Evolutionary conservation across 2,888 invertebrate species (phyloP).

Genomic region (Euclidia mi): DNA sequence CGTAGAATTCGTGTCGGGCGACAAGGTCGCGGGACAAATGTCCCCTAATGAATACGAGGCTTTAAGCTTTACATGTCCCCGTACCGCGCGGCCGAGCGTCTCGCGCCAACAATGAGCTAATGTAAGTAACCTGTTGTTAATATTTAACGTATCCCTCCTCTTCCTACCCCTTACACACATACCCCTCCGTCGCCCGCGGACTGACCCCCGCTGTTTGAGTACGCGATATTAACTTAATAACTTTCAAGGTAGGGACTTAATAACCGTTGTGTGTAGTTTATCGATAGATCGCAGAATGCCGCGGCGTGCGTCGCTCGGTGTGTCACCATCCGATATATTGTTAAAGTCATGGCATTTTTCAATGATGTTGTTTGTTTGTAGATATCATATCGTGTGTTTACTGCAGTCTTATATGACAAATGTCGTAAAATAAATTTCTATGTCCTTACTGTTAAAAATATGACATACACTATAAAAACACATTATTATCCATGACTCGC

Average conservation of each 20-base stretch:
- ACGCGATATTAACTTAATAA: constrained; percentile 41
- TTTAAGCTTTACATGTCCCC: no score
- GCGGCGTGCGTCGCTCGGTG: background rate
- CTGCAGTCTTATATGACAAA: constrained; percentile 1
- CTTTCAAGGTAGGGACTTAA: constrained; percentile 28
- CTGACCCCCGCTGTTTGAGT: constrained; percentile 32
- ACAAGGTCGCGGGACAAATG: no score
- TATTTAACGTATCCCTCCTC: constrained; percentile 41
- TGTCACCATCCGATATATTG: background rate
- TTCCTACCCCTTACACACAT: background rate
- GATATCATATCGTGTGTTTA: constrained; percentile 4
- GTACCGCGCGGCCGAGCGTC: constrained; percentile 9
- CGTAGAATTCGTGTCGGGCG: no score
- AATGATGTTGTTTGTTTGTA: constrained; percentile 4
- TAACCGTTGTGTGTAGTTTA: constrained; percentile 34
- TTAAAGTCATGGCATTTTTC: background rate
- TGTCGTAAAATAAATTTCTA: no score
- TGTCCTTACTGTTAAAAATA: no score
- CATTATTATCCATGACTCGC: no score
- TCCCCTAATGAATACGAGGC: no score
- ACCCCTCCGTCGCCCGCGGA: background rate
- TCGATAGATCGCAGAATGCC: constrained; percentile 8
- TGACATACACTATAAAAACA: no score
- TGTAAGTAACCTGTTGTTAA: constrained; percentile 53
- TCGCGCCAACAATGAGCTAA: constrained; percentile 21